These are phyloP conservation scores for Melipona beecheii DNA, from an alignment of 2,888 invertebrate species.

Conservation along the genomic window DNA sequence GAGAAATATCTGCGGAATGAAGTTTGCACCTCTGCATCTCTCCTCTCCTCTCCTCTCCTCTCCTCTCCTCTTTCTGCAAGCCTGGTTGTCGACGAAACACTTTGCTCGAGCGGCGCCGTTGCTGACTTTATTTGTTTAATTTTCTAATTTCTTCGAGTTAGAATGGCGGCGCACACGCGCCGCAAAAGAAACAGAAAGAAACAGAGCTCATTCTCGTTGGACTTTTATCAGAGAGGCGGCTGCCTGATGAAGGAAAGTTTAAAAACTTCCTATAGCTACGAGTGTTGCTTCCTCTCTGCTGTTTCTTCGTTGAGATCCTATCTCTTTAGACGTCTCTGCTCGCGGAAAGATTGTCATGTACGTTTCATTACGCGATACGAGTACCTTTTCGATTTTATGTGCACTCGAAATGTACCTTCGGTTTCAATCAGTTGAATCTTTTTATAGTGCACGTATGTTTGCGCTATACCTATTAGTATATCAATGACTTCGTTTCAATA, in stretches of 20 bases:
- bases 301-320: background rate
- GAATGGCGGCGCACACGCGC: conserved; percentile 10
- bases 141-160: conserved; percentile 51
- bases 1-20: conserved; percentile 48
- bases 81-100: conserved; percentile 30
- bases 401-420: too few species aligned
- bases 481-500: too few species aligned
- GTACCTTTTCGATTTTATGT: too few species aligned
- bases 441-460: too few species aligned
- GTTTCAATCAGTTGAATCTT: too few species aligned
- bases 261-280: conserved; percentile 4
- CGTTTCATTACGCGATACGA: too few species aligned
- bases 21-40: conserved; percentile 33
- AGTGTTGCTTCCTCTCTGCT: background rate
- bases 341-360: too few species aligned
- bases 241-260: conserved; percentile 27
- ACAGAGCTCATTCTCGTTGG: background rate
- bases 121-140: conserved; percentile 48
- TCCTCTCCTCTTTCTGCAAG: background rate
- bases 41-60: background rate
- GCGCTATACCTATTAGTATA: too few species aligned
- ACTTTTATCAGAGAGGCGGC: conserved; percentile 26
- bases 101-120: conserved; percentile 26
- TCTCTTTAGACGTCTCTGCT: too few species aligned
- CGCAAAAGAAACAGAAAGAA: background rate